Percentiles rank a stretch among this genome's conserved stretches.
Evolutionary conservation across 2,888 invertebrate species (phyloP).

Genomic region (Criorhina ranunculi): DNA sequence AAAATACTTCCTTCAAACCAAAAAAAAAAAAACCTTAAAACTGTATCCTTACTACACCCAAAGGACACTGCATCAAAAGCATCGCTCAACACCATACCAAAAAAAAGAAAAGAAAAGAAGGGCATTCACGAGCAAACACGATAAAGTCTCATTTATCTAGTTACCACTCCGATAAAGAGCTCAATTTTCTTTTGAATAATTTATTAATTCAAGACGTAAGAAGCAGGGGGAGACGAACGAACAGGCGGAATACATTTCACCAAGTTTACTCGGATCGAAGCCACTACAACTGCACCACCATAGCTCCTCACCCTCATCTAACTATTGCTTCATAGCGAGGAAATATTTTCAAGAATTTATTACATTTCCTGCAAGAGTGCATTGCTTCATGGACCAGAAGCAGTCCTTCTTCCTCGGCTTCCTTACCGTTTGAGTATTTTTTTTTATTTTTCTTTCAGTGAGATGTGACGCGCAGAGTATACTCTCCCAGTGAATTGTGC

Average conservation of each 20-base stretch:
- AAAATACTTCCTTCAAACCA: slow-evolving; percentile 18
- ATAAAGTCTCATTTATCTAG: slow-evolving; percentile 75
- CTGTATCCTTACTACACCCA: slow-evolving; percentile 50
- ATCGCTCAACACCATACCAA: neutral
- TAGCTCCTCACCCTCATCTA: slow-evolving; percentile 8
- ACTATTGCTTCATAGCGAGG: slow-evolving; percentile 14
- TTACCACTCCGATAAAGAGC: slow-evolving; percentile 81
- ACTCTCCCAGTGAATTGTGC: slow-evolving; percentile 23
- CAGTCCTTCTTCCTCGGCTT: slow-evolving; percentile 42
- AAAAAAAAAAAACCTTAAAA: slow-evolving; percentile 35
- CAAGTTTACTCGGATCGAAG: slow-evolving; percentile 64
- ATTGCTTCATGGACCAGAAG: slow-evolving; percentile 66
- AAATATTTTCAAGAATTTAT: slow-evolving; percentile 71
- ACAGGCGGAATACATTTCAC: slow-evolving; percentile 17
- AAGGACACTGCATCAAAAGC: slow-evolving; percentile 32
- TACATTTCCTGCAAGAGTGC: slow-evolving; percentile 68
- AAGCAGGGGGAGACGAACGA: neutral
- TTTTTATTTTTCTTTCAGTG: neutral
- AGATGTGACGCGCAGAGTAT: slow-evolving; percentile 24
- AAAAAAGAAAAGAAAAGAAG: slow-evolving; percentile 18
- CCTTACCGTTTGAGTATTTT: neutral
- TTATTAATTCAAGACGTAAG: slow-evolving; percentile 60
- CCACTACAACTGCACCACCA: slow-evolving; percentile 36
- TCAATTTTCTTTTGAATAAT: slow-evolving; percentile 78
- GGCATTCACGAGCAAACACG: slow-evolving; percentile 61